Conservation (phyloP, 2,888 invertebrate species). For the Nephrocerus scutellatus region DNA sequence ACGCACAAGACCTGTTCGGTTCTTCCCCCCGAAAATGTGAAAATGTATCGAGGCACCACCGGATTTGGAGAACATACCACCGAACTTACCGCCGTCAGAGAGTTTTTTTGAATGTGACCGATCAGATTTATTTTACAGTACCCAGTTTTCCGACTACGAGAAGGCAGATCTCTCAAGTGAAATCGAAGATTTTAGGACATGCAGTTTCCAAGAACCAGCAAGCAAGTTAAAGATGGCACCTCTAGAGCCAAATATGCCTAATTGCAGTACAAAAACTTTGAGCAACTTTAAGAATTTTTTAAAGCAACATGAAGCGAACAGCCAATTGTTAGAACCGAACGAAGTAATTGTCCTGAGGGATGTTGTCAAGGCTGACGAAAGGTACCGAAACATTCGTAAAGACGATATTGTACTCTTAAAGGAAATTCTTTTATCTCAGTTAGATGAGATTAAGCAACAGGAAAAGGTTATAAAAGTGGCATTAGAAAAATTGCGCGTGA, state of each 20-base stretch:
- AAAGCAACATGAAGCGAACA: slow-evolving; percentile 14
- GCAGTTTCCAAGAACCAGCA: slow-evolving; percentile 15
- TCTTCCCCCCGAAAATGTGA: too few relatives aligned
- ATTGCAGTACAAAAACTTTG: slow-evolving; percentile 18
- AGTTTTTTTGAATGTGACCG: slow-evolving; percentile 12
- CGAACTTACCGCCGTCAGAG: slow-evolving; percentile 2
- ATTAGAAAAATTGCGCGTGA: slow-evolving; percentile 19
- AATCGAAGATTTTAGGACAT: too few relatives aligned
- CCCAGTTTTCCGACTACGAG: slow-evolving; percentile 14
- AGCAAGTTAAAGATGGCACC: slow-evolving; percentile 23
- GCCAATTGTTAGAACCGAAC: slow-evolving; percentile 17
- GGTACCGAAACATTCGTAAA: slow-evolving; percentile 22
- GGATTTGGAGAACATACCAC: slow-evolving; percentile 12
- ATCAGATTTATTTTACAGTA: slow-evolving; percentile 6
- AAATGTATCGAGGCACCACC: too few relatives aligned
- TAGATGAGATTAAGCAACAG: slow-evolving; percentile 28
- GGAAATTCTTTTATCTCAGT: slow-evolving; percentile 26
- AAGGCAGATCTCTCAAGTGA: too few relatives aligned
- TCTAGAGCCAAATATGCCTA: slow-evolving; percentile 12
- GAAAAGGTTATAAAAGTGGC: slow-evolving; percentile 27
- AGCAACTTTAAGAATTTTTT: slow-evolving; percentile 24
- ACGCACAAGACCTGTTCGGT: too few relatives aligned
- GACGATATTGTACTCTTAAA: slow-evolving; percentile 27
- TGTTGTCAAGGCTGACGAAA: slow-evolving; percentile 29
- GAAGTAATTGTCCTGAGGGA: slow-evolving; percentile 27